Conservation (phyloP, 2,888 invertebrate genomes). For the Cyrtodaria siliqua region DNA sequence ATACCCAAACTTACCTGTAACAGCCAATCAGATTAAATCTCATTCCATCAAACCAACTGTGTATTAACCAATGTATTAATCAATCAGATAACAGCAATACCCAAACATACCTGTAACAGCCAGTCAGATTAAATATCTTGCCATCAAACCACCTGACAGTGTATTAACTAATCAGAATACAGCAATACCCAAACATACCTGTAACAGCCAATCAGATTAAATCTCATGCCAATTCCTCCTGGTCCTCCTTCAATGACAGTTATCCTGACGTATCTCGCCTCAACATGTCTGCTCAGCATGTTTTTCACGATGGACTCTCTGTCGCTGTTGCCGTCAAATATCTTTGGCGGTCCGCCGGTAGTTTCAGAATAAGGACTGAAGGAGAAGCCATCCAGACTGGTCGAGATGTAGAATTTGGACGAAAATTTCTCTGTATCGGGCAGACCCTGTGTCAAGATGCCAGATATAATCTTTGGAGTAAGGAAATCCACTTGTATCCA, state of each 20-base stretch:
- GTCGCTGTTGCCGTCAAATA: conserved; percentile 73
- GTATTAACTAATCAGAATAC: no score
- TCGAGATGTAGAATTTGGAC: conserved; percentile 67
- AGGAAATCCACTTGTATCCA: conserved; percentile 79
- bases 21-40: no score
- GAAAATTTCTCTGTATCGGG: conserved; percentile 71
- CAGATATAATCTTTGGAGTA: conserved; percentile 68
- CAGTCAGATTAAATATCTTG: no score
- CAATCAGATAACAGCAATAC: no score
- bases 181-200: conserved; percentile 29
- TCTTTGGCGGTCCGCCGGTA: conserved; percentile 51
- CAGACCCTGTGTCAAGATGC: conserved; percentile 77
- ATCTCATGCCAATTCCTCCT: conserved; percentile 72
- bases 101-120: no score
- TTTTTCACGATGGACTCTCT: conserved; percentile 68
- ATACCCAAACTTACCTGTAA: no score
- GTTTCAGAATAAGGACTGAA: conserved; percentile 64
- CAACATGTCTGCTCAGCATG: conserved; percentile 69
- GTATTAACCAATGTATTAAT: no score
- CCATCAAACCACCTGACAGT: no score
- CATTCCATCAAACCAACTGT: no score
- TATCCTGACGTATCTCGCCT: conserved; percentile 72
- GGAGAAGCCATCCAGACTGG: conserved; percentile 73
- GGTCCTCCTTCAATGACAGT: conserved; percentile 64
- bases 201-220: conserved; percentile 76